Evolutionary conservation across 2,113 vertebrate species (phyloP).

Genomic region (Dromiciops gliroides): DNA sequence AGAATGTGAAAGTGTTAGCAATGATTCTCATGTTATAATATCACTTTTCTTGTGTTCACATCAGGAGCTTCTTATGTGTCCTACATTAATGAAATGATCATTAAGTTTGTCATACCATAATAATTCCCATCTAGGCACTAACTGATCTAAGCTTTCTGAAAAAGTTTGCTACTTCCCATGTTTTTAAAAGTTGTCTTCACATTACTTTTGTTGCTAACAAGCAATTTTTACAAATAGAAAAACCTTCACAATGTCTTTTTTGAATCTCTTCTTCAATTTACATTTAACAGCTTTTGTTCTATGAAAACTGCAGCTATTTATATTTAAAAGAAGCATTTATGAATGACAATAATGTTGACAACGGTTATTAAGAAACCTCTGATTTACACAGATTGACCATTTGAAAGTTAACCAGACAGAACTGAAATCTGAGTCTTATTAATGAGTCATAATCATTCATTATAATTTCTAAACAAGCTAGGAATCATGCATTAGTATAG

Average conservation of each 20-base stretch:
- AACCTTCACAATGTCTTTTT: background rate
- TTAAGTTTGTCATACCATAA: background rate
- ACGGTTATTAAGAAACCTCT: slow-evolving; percentile 47
- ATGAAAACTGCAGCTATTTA: slow-evolving; percentile 49
- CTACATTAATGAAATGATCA: background rate
- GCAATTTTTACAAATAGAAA: slow-evolving; percentile 17
- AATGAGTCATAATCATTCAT: slow-evolving; percentile 37
- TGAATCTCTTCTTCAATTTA: slow-evolving; percentile 25
- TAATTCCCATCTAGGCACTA: background rate
- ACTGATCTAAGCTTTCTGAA: background rate
- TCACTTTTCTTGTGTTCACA: background rate
- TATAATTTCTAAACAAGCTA: slow-evolving; percentile 31
- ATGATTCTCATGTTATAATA: background rate
- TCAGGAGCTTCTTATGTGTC: background rate
- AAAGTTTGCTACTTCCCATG: background rate
- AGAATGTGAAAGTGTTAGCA: slow-evolving; percentile 9
- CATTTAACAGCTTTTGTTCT: slow-evolving; percentile 40
- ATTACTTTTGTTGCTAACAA: slow-evolving; percentile 23
- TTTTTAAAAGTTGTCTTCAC: background rate
- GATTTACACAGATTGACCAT: slow-evolving; percentile 39
- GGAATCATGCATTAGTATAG: slow-evolving; percentile 4
- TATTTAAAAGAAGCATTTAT: slow-evolving; percentile 2
- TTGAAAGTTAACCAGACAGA: slow-evolving; percentile 25
- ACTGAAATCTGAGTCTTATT: slow-evolving; percentile 25
- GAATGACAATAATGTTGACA: slow-evolving; percentile 42